phyloP scores from a whole-genome alignment of 2,113 vertebrate species.

The Pedetes capensis region DNA sequence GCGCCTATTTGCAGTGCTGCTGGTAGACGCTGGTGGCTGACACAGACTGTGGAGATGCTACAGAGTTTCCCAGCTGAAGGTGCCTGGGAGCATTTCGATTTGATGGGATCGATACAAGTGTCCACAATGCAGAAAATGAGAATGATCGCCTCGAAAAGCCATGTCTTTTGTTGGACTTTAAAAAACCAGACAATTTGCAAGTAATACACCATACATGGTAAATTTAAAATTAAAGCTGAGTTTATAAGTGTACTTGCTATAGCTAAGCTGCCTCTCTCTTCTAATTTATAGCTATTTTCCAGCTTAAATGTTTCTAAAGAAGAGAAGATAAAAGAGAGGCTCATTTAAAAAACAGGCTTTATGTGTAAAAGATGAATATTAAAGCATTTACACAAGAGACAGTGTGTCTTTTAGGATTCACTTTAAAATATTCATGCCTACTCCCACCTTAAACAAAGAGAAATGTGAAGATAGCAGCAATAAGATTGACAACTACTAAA shows the following conservation, averaged over 20 bases:
- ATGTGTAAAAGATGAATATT: neutral
- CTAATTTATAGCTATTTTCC: neutral
- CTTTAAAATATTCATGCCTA: neutral
- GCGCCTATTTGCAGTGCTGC: neutral
- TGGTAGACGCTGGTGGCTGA: slow-evolving; percentile 57
- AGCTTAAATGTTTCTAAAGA: neutral
- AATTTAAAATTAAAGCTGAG: neutral
- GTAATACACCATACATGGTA: neutral
- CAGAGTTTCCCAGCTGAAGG: slow-evolving; percentile 27
- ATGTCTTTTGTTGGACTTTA: neutral
- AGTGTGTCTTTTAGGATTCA: neutral
- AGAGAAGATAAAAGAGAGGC: neutral
- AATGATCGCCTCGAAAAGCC: neutral
- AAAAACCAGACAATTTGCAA: neutral
- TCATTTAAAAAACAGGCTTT: neutral
- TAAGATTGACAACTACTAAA: neutral
- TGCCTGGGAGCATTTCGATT: neutral
- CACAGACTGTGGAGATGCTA: neutral
- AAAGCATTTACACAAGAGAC: neutral
- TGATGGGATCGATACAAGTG: neutral
- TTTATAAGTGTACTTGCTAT: neutral
- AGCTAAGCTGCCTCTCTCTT: neutral
- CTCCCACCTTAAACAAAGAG: neutral
- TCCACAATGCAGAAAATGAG: neutral
- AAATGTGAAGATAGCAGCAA: neutral